Evolutionary conservation across 2,113 vertebrate species (phyloP).

Genomic region (Cavia porcellus): DNA sequence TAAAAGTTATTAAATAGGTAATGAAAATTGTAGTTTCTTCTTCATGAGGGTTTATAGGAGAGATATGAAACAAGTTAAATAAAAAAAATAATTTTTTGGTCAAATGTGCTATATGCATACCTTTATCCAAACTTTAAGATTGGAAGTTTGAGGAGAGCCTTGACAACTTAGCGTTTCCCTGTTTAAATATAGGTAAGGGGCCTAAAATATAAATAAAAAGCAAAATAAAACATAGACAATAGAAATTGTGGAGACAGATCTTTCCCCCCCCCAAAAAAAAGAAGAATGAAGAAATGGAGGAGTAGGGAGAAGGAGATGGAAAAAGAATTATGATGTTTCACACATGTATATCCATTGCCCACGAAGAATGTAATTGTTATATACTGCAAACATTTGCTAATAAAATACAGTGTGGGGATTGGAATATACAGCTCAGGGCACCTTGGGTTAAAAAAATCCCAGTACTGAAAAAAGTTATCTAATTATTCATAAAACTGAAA

Average conservation of each 20-base stretch:
- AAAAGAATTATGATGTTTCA: neutral
- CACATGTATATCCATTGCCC: neutral
- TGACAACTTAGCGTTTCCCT: neutral
- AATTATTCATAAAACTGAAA: conserved; percentile 48
- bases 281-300: neutral
- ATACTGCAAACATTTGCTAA: neutral
- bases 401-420: neutral
- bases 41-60: neutral
- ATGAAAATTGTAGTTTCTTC: neutral
- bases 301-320: neutral
- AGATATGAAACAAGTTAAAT: conserved; percentile 7
- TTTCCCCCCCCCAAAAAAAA: neutral
- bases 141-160: neutral
- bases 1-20: neutral
- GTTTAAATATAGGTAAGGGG: neutral
- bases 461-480: neutral
- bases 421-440: neutral
- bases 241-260: neutral
- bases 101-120: neutral
- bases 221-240: neutral
- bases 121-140: neutral
- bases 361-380: neutral
- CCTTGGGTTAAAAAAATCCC: neutral
- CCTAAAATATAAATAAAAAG: neutral
- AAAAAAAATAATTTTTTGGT: neutral